A percentile compares a stretch with the other conserved stretches of the same genome.
phyloP scores from a whole-genome alignment of 2,888 invertebrate genomes.

The Agrotis segetum region DNA sequence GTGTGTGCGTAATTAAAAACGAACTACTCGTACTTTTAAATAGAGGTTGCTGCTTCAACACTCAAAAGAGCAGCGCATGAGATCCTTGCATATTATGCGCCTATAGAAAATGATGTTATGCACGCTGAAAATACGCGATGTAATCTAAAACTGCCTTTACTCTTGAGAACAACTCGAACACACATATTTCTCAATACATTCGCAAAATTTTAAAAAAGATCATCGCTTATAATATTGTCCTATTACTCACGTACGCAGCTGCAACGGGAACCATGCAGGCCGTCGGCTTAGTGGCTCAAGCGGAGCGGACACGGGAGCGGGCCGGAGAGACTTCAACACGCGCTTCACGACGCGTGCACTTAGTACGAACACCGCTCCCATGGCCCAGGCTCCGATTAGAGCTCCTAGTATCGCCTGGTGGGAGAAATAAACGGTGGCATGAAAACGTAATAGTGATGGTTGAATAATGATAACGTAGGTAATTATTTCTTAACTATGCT shows the following conservation, averaged over 20 bases:
- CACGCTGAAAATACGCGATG: too few species aligned
- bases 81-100: too few species aligned
- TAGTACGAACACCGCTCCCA: conserved; percentile 74
- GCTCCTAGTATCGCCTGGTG: conserved; percentile 79
- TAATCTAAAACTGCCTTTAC: neutral
- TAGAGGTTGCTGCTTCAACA: too few species aligned
- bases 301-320: conserved; percentile 77
- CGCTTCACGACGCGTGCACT: conserved; percentile 80
- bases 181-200: neutral
- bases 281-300: conserved; percentile 76
- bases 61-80: too few species aligned
- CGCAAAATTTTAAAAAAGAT: neutral
- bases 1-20: too few species aligned
- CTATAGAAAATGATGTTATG: too few species aligned
- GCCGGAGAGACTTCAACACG: conserved; percentile 78
- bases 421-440: neutral
- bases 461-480: too few species aligned
- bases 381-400: conserved; percentile 78
- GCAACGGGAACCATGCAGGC: conserved; percentile 82
- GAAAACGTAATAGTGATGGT: neutral
- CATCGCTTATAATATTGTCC: neutral
- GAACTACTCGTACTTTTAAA: too few species aligned
- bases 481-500: too few species aligned
- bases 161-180: conserved; percentile 19
- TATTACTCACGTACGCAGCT: conserved; percentile 80